Evolutionary conservation across 2,888 invertebrate genomes (phyloP).

Genomic region (Mesochorus sp.): DNA sequence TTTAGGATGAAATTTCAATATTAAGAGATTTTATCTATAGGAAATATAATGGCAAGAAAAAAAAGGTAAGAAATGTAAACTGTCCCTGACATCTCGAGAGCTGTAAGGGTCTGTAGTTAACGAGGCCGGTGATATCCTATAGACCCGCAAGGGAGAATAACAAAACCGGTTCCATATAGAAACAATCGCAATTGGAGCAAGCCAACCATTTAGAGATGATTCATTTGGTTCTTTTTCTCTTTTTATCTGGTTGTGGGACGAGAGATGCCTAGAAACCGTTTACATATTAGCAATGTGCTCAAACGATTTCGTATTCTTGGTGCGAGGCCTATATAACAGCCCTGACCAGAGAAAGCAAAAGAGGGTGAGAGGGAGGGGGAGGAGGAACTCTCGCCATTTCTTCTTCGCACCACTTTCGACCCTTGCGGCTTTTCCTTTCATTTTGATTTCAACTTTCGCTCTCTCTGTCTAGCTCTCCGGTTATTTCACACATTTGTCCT

Average conservation of each 20-base stretch:
- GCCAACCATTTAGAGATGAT: slow-evolving; percentile 70
- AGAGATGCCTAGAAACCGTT: slow-evolving; percentile 8
- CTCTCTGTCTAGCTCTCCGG: not conserved
- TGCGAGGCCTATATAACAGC: slow-evolving; percentile 37
- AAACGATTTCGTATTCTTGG: slow-evolving; percentile 27
- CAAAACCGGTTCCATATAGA: slow-evolving; percentile 55
- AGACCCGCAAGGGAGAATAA: slow-evolving; percentile 40
- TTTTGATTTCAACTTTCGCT: slow-evolving; percentile 25
- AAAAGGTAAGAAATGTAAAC: slow-evolving; percentile 40
- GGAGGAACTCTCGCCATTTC: not conserved
- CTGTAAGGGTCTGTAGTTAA: slow-evolving; percentile 25
- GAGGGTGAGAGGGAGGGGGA: too few relatives aligned
- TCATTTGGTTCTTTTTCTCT: slow-evolving; percentile 65
- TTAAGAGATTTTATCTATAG: too few relatives aligned
- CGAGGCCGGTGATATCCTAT: slow-evolving; percentile 48
- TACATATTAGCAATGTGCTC: slow-evolving; percentile 42
- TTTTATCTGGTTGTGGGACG: not conserved
- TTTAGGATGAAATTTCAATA: not conserved
- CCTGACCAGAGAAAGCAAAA: too few relatives aligned
- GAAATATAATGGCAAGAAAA: too few relatives aligned
- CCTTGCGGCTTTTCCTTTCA: slow-evolving; percentile 55
- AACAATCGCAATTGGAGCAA: slow-evolving; percentile 73
- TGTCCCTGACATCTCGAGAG: slow-evolving; percentile 58
- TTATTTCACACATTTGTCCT: slow-evolving; percentile 31
- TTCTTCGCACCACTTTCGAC: slow-evolving; percentile 19